Evolutionary conservation across 2,888 invertebrate genomes (phyloP), one percentile per base, ranked within the genome.

Genomic region (Erynnis tages): DNA sequence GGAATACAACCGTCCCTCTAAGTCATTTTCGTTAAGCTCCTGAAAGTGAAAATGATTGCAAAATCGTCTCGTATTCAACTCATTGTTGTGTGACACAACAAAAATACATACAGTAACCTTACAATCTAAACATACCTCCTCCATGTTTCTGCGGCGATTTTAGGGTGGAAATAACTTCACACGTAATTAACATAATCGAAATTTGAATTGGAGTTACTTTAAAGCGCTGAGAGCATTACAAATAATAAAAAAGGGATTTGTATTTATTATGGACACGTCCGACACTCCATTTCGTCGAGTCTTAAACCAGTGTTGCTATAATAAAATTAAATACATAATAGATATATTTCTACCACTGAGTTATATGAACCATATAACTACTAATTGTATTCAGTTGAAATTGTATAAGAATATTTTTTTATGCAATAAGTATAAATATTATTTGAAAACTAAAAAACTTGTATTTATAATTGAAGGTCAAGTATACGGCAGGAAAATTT

Each of bases 21-120:
- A 68, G 61, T 90, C 90, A 81, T 85, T 76, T 66, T 89, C 88
- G 73, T 79, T 82, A 80, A 82, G 80, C 76, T 87, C 89, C 90
- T 90, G 71, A 64, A 86, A 84, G 37, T 44, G 21, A 64, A 62
- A 43, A 64, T 59, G 60, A 71, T 75, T 71, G 60, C 63, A 75
- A 71, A 77, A 76, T 73, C 38, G 59, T 49, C 60, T 59, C 52
- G 56, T 46, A 54, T 56, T 23, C 46, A 29, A 48, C 43, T 54
- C 53, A 48, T 56, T 61, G 54, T 60, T 59, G 17, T 50, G 57
- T 80, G 78, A 85, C 79, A 84, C 76, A 81, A 82, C 75, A 78
- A 76, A 79, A 76, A 76, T 76, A 78, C 70, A 76, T 76, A 78
- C 70, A 66, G 65, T 70, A 78, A 77, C 68, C 72, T 69, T 65